A percentile compares a stretch with the other conserved stretches of the same genome.
Conservation (phyloP, 2,113 vertebrate genomes). For the Lophotis ruficrista region DNA sequence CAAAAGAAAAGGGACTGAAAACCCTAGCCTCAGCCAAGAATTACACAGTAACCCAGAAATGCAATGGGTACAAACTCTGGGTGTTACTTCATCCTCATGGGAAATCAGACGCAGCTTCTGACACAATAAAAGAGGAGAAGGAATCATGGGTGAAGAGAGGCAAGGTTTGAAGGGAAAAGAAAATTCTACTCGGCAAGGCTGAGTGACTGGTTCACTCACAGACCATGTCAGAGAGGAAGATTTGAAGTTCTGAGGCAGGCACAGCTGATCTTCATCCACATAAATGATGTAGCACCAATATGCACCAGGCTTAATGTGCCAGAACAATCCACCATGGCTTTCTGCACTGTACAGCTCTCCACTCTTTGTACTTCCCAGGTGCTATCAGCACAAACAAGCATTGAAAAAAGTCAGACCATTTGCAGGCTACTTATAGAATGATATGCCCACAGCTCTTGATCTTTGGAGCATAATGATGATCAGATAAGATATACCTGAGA, state of each 20-base stretch:
- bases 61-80: not conserved
- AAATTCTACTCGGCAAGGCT: not conserved
- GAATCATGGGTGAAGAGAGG: not conserved
- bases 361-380: not conserved
- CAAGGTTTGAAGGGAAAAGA: not conserved
- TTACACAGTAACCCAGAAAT: not conserved
- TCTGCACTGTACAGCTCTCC: rapidly evolving
- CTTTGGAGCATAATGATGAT: not conserved
- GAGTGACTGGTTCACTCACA: not conserved
- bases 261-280: not conserved
- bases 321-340: not conserved
- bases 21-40: not conserved
- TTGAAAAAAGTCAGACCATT: not conserved
- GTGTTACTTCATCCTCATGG: not conserved
- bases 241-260: not conserved
- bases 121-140: not conserved
- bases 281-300: rapidly evolving
- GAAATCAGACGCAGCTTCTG: not conserved
- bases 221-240: not conserved
- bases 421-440: not conserved
- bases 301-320: rapidly evolving
- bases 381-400: not conserved
- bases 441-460: not conserved
- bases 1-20: not conserved
- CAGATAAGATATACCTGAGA: not conserved